Conservation (phyloP, 1,140 invertebrate species). For the Ladona fulva region DNA sequence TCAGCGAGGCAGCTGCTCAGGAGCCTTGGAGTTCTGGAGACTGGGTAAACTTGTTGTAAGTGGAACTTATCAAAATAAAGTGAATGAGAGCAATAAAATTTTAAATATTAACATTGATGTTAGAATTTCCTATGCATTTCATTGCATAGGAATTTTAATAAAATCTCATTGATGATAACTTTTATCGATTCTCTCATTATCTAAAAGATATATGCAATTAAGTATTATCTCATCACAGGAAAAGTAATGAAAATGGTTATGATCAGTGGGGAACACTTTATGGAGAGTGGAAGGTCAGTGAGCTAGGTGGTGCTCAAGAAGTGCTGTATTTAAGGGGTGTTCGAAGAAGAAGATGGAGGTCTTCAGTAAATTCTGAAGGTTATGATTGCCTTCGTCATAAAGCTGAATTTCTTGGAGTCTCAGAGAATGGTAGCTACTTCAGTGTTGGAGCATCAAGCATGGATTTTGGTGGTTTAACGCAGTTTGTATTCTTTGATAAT, state of each 20-base stretch:
- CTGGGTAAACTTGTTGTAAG: slow-evolving; percentile 35
- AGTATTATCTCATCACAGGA: no score
- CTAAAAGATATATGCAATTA: no score
- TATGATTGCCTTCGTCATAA: background rate
- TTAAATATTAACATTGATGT: no score
- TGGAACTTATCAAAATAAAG: slow-evolving; percentile 13
- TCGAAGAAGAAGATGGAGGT: background rate
- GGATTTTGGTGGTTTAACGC: background rate
- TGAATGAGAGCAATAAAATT: no score
- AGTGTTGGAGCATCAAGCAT: background rate
- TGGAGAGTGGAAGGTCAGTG: background rate
- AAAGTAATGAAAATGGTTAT: background rate
- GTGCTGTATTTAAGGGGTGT: background rate
- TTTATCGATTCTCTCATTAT: no score
- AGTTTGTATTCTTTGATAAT: background rate
- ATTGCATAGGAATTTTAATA: no score
- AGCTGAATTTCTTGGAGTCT: background rate
- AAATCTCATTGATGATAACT: no score
- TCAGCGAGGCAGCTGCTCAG: slow-evolving; percentile 43
- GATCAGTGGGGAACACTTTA: background rate
- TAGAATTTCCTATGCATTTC: no score
- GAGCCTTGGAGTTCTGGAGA: slow-evolving; percentile 41
- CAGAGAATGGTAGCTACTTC: background rate
- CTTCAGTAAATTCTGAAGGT: background rate
- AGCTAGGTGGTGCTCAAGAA: background rate